phyloP scores from a whole-genome alignment of 2,797 vertebrate genomes.

The Dicrostonyx torquatus region DNA sequence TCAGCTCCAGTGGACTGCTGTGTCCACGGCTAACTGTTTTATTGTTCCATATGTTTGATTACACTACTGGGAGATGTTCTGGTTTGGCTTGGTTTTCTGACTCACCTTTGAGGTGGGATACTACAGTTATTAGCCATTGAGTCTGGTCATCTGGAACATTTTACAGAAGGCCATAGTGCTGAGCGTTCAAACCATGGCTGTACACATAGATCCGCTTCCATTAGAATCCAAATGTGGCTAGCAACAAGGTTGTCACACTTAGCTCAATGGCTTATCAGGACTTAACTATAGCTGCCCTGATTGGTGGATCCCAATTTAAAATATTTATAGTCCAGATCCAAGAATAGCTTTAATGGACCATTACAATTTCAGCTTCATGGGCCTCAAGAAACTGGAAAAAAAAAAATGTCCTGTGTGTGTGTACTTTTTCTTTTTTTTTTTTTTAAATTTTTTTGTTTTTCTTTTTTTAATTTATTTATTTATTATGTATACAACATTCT shows the following conservation, averaged over 20 bases:
- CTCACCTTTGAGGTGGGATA: neutral
- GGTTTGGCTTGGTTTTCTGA: neutral
- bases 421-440: too few relatives aligned
- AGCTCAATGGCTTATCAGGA: neutral
- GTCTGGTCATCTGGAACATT: neutral
- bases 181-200: neutral
- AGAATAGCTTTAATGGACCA: conserved; percentile 85
- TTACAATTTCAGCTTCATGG: conserved; percentile 84
- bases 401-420: neutral
- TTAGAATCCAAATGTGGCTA: neutral
- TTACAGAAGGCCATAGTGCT: neutral
- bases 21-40: too few relatives aligned
- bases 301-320: neutral
- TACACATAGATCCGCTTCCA: neutral
- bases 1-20: neutral
- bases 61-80: neutral
- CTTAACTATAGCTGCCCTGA: neutral
- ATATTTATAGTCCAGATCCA: conserved; percentile 88
- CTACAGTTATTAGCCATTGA: neutral
- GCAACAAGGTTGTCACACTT: neutral
- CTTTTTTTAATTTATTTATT: too few relatives aligned
- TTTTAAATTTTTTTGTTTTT: too few relatives aligned
- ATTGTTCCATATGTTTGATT: neutral
- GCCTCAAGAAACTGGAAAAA: neutral
- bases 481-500: too few relatives aligned